Evolutionary conservation across 30 jellyfish, hydroid and myxozoan genomes (phyloP).

Genomic region (Aurelia coerulea): DNA sequence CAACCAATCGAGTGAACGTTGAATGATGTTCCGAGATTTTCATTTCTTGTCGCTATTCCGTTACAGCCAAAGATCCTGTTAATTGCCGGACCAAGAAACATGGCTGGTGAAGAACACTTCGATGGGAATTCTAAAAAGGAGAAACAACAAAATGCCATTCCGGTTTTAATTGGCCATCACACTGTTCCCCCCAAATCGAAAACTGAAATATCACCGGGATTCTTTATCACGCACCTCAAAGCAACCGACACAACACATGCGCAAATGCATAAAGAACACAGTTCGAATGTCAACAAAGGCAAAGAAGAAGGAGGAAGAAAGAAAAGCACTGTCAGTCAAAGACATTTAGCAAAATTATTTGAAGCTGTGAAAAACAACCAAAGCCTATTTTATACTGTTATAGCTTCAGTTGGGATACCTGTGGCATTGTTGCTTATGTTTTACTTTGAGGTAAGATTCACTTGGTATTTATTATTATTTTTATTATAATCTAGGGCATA

Average conservation of each 20-base stretch:
- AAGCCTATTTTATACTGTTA: slow-evolving; percentile 79
- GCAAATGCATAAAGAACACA: slow-evolving; percentile 4
- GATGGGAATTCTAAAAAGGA: slow-evolving; percentile 26
- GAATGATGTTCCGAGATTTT: too few relatives aligned
- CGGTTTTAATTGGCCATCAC: slow-evolving; percentile 95
- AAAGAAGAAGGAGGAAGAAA: slow-evolving; percentile 25
- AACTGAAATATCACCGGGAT: slow-evolving; percentile 83
- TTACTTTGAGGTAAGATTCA: slow-evolving; percentile 87
- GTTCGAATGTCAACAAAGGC: slow-evolving; percentile 2
- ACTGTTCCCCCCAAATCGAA: slow-evolving; percentile 87
- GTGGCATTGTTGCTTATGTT: slow-evolving; percentile 74
- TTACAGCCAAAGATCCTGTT: slow-evolving; percentile 93
- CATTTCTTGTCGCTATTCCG: too few relatives aligned
- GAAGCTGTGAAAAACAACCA: slow-evolving; percentile 85
- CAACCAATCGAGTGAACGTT: too few relatives aligned
- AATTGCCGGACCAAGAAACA: slow-evolving; percentile 90
- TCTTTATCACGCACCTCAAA: slow-evolving; percentile 68
- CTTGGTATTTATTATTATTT: too few relatives aligned
- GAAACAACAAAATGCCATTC: slow-evolving; percentile 85
- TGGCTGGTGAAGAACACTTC: slow-evolving; percentile 47
- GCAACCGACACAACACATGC: slow-evolving; percentile 24
- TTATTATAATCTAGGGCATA: too few relatives aligned
- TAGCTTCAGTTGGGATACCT: slow-evolving; percentile 98
- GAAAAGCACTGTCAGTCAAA: slow-evolving; percentile 8
- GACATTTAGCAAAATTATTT: slow-evolving; percentile 70